Conservation (phyloP, 64 coral and sea anemone genomes). For the Stylophora pistillata region DNA sequence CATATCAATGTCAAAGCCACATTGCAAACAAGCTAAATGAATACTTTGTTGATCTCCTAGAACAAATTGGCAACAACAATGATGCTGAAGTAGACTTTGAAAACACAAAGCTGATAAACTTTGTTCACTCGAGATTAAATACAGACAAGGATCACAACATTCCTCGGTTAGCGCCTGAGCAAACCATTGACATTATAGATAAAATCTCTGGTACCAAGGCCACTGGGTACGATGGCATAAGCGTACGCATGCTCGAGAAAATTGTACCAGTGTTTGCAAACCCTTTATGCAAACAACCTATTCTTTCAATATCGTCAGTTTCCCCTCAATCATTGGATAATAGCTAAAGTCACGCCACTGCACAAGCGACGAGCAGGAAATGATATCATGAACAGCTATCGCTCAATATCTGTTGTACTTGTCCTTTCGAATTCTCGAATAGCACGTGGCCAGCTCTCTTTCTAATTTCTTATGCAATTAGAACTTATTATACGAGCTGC, state of each 20-base stretch:
- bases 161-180: background rate
- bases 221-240: slow-evolving; percentile 43
- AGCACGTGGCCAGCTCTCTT: too few relatives aligned
- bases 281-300: slow-evolving; percentile 15
- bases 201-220: slow-evolving; percentile 20
- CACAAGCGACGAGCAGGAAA: too few relatives aligned
- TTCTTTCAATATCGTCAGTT: background rate
- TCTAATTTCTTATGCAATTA: too few relatives aligned
- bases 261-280: slow-evolving; percentile 15
- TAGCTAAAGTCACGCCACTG: slow-evolving; percentile 16
- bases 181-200: background rate
- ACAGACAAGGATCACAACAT: background rate
- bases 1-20: slow-evolving; percentile 31
- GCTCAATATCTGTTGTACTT: too few relatives aligned
- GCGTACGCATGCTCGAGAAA: background rate
- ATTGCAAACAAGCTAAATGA: slow-evolving; percentile 36
- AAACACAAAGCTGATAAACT: background rate
- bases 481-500: too few relatives aligned
- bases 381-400: too few relatives aligned
- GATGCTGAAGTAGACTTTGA: slow-evolving; percentile 7
- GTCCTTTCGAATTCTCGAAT: too few relatives aligned
- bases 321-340: background rate
- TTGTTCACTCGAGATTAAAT: background rate
- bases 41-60: slow-evolving; percentile 34
- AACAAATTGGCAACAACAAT: slow-evolving; percentile 28